Evolutionary conservation across 2,888 invertebrate genomes (phyloP), one percentile per base, ranked within the genome.

Genomic region (Epistrophe grossulariae): DNA sequence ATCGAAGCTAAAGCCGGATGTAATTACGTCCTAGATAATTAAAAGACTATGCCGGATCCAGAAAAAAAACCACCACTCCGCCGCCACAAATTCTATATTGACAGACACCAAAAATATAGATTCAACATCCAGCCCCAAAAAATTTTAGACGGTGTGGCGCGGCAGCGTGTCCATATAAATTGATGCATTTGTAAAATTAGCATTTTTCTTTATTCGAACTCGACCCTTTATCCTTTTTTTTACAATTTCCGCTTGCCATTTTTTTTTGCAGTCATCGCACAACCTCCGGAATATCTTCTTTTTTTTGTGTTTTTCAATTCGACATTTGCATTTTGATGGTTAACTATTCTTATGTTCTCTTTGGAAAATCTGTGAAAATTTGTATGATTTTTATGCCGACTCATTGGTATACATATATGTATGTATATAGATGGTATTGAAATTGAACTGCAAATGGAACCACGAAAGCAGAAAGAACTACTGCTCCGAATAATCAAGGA

Each of bases 131-230:
- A 43, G 24, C 24, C 82, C n/a, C 74, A 68, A 76, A 79, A 79
- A 72, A 72, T 68, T 82, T 87, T 76, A 82, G 87, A 4, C 28
- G 15, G 6, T 19, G 7, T 6, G 2, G 11, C 52, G 24, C 79
- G 79, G 70, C 31, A 31, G 19, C 66, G 76, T 66, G 74, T 66
- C 70, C 79, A 79, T 55, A 87, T 87, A 87, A 83, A 87, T 87
- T 83, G 87, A 87, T 87, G 87, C 83, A 87, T 83, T 87, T 87
- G 79, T 74, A 83, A 87, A 87, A 87, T 87, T 87, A 87, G 76
- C 87, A 87, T 87, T 87, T 87, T 87, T 83, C 83, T 76, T 83
- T 83, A 83, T 76, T 87, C 79, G 55, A 43, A 8, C 19, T 74
- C 28, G 45, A 73, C 19, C 71, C 71, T 31, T 35, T 40, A 24